Percentiles rank a stretch among this genome's conserved stretches.
These are phyloP conservation scores for Melanocharis versteri DNA, from an alignment of 2,113 vertebrate genomes.

Conservation along the genomic window DNA sequence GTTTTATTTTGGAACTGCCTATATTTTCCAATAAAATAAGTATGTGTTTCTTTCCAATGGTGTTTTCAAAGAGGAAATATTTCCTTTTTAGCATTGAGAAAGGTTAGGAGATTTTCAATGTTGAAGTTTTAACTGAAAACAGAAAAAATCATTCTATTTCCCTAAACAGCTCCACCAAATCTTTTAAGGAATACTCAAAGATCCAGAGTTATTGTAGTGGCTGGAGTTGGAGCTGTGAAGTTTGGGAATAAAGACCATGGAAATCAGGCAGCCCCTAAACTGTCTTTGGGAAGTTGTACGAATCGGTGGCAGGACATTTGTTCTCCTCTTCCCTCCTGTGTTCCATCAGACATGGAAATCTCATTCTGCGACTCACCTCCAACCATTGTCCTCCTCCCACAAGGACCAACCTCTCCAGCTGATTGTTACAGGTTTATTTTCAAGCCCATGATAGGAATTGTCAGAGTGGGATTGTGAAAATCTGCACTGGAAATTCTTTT, in stretches of 20 bases:
- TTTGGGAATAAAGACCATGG: background rate
- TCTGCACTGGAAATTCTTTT: background rate
- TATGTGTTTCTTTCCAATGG: background rate
- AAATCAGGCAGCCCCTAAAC: background rate
- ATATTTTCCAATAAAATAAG: background rate
- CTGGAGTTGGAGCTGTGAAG: background rate
- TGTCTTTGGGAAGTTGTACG: background rate
- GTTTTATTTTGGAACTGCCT: background rate
- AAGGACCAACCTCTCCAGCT: fast-evolving
- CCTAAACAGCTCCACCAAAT: background rate
- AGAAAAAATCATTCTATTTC: background rate
- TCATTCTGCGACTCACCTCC: background rate
- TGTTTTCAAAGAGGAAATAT: background rate
- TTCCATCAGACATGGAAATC: background rate
- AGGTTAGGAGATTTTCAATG: background rate
- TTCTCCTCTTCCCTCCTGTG: background rate
- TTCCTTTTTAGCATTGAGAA: background rate
- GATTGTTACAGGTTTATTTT: background rate
- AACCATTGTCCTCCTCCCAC: background rate
- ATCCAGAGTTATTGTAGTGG: background rate
- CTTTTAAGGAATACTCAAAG: background rate
- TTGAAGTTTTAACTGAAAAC: background rate
- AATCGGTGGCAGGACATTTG: background rate
- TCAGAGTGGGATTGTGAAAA: background rate
- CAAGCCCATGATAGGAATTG: fast-evolving